Percentiles rank a stretch among this genome's conserved stretches.
phyloP scores from a whole-genome alignment of 2,797 vertebrate genomes.

The Dromococcyx pavoninus region DNA sequence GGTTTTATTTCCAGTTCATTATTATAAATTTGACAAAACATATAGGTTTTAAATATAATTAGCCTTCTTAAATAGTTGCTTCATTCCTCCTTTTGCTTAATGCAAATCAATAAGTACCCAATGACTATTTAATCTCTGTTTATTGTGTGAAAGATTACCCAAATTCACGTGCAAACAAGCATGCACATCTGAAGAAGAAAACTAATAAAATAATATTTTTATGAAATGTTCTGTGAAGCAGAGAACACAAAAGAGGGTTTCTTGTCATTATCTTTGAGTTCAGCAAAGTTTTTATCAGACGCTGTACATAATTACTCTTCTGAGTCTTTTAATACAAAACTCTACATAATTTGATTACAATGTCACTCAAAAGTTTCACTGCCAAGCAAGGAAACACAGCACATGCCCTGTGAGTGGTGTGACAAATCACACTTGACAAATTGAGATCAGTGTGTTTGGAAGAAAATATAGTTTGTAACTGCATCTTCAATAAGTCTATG shows the following conservation, averaged over 20 bases:
- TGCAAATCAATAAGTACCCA: neutral
- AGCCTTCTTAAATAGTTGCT: neutral
- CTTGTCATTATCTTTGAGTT: neutral
- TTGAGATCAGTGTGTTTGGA: neutral
- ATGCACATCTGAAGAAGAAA: neutral
- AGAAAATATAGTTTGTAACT: neutral
- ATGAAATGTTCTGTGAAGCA: neutral
- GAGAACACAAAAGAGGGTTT: neutral
- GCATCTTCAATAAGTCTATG: neutral
- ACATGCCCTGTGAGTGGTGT: neutral
- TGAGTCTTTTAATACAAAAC: neutral
- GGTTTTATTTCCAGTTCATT: neutral
- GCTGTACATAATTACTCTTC: neutral
- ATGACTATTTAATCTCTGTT: neutral
- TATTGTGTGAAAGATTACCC: neutral
- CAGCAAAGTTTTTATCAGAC: neutral
- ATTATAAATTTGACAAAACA: neutral
- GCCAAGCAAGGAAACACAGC: neutral
- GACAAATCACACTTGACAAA: conserved; percentile 16
- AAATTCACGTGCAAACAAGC: neutral
- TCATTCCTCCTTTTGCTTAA: neutral
- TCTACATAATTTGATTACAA: neutral
- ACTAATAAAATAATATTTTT: neutral
- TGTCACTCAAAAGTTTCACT: neutral
- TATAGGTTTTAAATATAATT: neutral